Base-by-base conservation (phyloP, 2,797 vertebrate species). In the Pterois miles region DNA sequence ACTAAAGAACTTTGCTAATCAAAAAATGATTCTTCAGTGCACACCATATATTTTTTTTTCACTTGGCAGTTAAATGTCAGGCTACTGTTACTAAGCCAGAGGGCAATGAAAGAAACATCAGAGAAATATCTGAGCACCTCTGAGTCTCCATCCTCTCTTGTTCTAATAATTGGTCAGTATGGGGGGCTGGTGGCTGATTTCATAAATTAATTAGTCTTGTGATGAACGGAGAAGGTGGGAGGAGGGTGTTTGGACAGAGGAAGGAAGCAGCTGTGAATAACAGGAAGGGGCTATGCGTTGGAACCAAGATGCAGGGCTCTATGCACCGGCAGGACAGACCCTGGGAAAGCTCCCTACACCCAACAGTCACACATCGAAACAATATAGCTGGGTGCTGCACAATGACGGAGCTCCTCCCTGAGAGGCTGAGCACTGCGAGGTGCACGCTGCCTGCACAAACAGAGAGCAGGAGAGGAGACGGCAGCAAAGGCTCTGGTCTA, bases 201-300 rank as follows among this genome's bases (percentile, higher is more conserved):
- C 18, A 66, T 54, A 20, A 34, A 64, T 59, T 56, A 23, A 48
- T 62, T 34, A 27, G 31, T 69, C n/a, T 14, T 52, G 43, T 27
- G 40, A 38, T 38, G 16, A 31, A 57, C 33, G 63, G 53, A 23
- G 40, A 46, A n/a, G 27, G 33, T 3, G 52, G 13, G 9, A 36
- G 34, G 27, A 57, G 29, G 71, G 57, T 74, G 88, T 90, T 90
- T 89, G 76, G 82, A 80, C 16, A 29, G 81, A 92, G 94, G 94
- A 94, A 95, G 95, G 94, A 95, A 96, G 87, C 88, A 62, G 80
- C 70, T 74, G 74, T 94, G 94, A 95, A 95, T 95, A 90, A 89
- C 95, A 96, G 94, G 95, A 96, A 95, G 89, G 63, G 84, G 74
- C 76, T 89, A 69, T 78, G 86, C 80, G 14, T 81, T 89, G 69